Evolutionary conservation across 2,888 invertebrate genomes (phyloP).

Genomic region (Apamea anceps): DNA sequence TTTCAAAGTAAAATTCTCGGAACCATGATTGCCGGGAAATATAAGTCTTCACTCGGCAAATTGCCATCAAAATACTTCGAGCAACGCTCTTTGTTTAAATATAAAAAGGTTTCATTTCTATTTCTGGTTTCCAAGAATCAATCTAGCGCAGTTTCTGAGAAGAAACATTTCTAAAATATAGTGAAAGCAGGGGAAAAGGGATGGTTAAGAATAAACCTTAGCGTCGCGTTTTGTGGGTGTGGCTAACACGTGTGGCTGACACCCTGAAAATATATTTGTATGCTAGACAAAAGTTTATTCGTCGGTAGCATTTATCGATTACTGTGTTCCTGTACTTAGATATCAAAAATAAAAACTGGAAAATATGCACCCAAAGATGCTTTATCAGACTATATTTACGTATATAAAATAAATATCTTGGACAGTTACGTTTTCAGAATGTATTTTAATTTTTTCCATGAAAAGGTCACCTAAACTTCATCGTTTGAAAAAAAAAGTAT

Average conservation of each 20-base stretch:
- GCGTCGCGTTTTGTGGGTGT: not conserved
- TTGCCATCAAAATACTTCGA: not conserved
- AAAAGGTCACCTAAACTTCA: no score
- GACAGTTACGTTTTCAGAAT: no score
- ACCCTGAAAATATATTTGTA: not conserved
- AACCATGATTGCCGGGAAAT: not conserved
- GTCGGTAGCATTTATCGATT: not conserved
- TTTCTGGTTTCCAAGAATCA: constrained; percentile 8
- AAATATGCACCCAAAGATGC: no score
- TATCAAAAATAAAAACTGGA: no score
- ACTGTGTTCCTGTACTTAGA: not conserved
- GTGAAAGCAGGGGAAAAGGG: no score
- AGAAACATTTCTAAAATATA: not conserved
- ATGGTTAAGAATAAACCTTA: not conserved
- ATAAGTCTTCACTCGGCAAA: constrained; percentile 3
- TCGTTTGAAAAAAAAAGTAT: no score
- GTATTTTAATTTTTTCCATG: no score
- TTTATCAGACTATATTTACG: no score
- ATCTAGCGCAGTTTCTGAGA: not conserved
- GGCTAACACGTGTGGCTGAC: not conserved
- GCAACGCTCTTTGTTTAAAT: no score
- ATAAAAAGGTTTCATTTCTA: not conserved
- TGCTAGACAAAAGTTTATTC: not conserved
- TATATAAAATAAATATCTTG: no score
- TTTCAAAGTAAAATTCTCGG: not conserved